Base-by-base conservation (phyloP, 2,113 vertebrate genomes). In the Strigops habroptila region DNA sequence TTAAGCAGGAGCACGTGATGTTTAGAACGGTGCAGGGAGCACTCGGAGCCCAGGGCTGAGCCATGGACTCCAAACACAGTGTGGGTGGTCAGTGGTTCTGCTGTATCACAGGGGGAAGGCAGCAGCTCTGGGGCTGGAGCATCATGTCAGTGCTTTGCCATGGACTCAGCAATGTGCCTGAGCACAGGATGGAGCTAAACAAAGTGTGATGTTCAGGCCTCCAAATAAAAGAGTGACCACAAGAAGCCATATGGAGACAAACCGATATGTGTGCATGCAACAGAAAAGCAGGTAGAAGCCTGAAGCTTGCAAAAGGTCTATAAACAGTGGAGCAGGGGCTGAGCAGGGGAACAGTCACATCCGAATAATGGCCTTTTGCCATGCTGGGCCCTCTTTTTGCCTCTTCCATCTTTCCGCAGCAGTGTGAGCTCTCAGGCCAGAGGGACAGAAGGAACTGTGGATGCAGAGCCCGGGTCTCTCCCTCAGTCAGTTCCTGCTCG, bases 211-310 rank as follows among this genome's bases (percentile, higher is more conserved):
- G 10, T 76, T 51, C 49, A 51, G 63, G 70, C 39, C 21, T 85
- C 62, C 18, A 21, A 7, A 18, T 37, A 7, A 14, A 28, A 41
- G 39, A 23, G 41, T 0, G 1, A 23, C 33, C 49, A 2, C 37
- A 8, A 16, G 28, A 46, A 55, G 30, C 79, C 0, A 0, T 10
- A 3, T 1, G 33, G 60, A 37, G 46, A 13, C 65, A 22, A 10
- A 48, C 43, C 0, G 8, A 0, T 8, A 4, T 0, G 8, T 4
- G 49, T 37, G 35, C 3, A 0, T 27, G 67, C 52, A 18, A 17
- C 63, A 80, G 41, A 41, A 60, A 41, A 31, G 37, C 3, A 8
- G 15, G 41, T 18, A 15, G 63, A 31, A 33, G 65, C 41, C 41
- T 12, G 1, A 23, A 62, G 69, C 67, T 90, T 51, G 71, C 7